A percentile compares a stretch with the other conserved stretches of the same genome.
Conservation (phyloP, 2,797 vertebrate species). For the Phataginus tricuspis region DNA sequence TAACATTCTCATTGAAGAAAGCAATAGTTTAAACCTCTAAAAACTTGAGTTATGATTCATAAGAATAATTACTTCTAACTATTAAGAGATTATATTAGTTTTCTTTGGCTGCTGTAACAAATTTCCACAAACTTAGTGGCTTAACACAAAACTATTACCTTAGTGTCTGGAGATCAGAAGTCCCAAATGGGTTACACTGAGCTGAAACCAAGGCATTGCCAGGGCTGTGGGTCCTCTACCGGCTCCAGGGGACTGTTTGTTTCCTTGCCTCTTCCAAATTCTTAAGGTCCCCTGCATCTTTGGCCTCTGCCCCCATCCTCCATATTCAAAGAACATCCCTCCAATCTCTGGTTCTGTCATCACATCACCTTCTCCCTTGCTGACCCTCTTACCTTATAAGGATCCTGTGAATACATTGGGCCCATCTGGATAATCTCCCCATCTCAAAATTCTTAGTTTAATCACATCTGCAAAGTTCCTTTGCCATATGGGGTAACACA, state of each 20-base stretch:
- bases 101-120: background rate
- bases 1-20: background rate
- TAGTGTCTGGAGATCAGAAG: background rate
- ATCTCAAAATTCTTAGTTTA: background rate
- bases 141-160: background rate
- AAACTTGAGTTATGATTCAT: background rate
- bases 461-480: background rate
- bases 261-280: background rate
- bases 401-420: no score
- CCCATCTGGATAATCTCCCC: background rate
- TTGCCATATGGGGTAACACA: background rate
- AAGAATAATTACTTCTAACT: background rate
- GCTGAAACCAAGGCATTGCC: background rate
- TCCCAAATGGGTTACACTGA: background rate
- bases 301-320: background rate
- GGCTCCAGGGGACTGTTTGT: background rate
- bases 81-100: background rate
- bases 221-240: background rate
- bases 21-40: background rate
- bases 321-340: background rate
- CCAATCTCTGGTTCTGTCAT: background rate
- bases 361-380: background rate
- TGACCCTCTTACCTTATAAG: background rate
- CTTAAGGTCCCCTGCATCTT: background rate
- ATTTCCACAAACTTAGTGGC: background rate